Evolutionary conservation across 2,888 invertebrate genomes (phyloP).

Genomic region (Dichetophora obliterata): DNA sequence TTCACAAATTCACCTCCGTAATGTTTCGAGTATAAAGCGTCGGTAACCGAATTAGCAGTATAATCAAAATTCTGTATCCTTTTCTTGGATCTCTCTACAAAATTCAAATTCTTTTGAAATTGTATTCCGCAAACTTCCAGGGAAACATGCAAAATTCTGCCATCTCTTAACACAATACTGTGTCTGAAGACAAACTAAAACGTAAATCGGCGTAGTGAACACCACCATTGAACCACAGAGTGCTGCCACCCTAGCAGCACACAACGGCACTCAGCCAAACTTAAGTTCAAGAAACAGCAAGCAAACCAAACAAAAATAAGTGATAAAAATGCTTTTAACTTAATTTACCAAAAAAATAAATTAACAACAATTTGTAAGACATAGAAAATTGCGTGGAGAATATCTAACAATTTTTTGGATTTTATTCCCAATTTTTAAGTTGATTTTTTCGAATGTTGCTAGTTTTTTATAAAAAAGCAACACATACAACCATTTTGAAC

Average conservation of each 20-base stretch:
- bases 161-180: neutral
- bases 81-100: too few relatives aligned
- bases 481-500: conserved; percentile 50
- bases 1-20: too few relatives aligned
- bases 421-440: conserved; percentile 38
- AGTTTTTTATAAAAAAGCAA: conserved; percentile 53
- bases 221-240: neutral
- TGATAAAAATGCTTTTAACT: conserved; percentile 64
- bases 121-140: too few relatives aligned
- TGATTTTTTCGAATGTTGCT: conserved; percentile 46
- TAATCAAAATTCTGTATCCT: too few relatives aligned
- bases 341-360: conserved; percentile 39
- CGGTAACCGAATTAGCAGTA: too few relatives aligned
- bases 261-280: too few relatives aligned
- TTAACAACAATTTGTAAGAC: conserved; percentile 40
- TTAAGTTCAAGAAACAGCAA: neutral
- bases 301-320: conserved; percentile 56
- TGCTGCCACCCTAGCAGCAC: too few relatives aligned
- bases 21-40: too few relatives aligned
- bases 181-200: neutral
- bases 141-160: too few relatives aligned
- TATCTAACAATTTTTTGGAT: conserved; percentile 57
- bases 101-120: too few relatives aligned
- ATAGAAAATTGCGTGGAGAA: conserved; percentile 59
- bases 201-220: neutral